These are phyloP conservation scores for Sarcophaga subvicina DNA, from an alignment of 2,888 invertebrate genomes.

Conservation along the genomic window DNA sequence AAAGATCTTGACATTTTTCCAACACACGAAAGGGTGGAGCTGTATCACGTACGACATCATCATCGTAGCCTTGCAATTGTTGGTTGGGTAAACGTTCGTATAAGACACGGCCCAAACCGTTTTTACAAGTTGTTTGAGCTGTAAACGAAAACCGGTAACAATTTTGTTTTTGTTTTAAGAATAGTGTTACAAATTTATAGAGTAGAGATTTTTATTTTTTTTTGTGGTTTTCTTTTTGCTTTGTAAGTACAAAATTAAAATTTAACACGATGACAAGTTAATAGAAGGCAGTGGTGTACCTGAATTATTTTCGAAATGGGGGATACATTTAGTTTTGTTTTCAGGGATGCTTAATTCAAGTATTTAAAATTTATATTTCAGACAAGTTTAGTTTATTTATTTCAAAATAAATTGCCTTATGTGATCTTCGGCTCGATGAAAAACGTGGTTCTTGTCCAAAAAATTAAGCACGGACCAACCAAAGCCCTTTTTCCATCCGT, in stretches of 20 bases:
- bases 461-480: no score
- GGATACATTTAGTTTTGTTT: no score
- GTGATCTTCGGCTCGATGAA: no score
- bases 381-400: no score
- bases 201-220: background rate
- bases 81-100: slow-evolving; percentile 95
- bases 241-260: background rate
- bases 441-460: no score
- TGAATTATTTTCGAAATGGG: background rate
- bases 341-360: no score
- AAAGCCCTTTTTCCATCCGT: no score
- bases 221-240: background rate
- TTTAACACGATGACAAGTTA: slow-evolving; percentile 1
- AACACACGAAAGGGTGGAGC: slow-evolving; percentile 93
- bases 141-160: slow-evolving; percentile 28
- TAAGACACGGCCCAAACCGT: slow-evolving; percentile 93
- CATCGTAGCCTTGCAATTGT: slow-evolving; percentile 94
- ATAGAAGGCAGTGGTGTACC: slow-evolving; percentile 9
- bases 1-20: slow-evolving; percentile 94
- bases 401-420: no score
- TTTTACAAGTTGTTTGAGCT: slow-evolving; percentile 93
- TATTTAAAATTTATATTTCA: no score
- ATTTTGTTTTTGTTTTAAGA: background rate
- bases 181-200: slow-evolving; percentile 1
- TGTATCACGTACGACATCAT: slow-evolving; percentile 92